Evolutionary conservation across 1,140 invertebrate genomes (phyloP).

Genomic region (Calephelis virginiensis): DNA sequence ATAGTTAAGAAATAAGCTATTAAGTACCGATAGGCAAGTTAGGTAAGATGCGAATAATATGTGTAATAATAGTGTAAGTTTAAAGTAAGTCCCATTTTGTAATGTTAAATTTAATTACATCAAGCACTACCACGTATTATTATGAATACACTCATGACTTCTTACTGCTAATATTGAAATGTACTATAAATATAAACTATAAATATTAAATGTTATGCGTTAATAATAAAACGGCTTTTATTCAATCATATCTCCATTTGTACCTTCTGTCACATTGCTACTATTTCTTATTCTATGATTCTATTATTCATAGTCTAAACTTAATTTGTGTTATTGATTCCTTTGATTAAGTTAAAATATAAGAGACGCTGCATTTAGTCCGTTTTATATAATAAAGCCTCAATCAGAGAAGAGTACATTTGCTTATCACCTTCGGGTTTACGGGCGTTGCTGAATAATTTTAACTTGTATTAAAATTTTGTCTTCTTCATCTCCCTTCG

Average conservation of each 20-base stretch:
- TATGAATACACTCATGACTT: conserved; percentile 73
- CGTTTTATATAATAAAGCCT: too few relatives aligned
- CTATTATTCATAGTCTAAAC: too few relatives aligned
- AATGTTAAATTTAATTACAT: conserved; percentile 67
- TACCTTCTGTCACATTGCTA: too few relatives aligned
- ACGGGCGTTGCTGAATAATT: too few relatives aligned
- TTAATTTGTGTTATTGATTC: too few relatives aligned
- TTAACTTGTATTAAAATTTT: too few relatives aligned
- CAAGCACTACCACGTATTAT: conserved; percentile 69
- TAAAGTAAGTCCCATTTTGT: conserved; percentile 71
- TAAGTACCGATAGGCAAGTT: conserved; percentile 39
- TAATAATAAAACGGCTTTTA: conserved; percentile 74
- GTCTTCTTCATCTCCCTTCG: too few relatives aligned
- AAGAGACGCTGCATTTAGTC: too few relatives aligned
- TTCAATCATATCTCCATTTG: conserved; percentile 24
- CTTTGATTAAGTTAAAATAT: too few relatives aligned
- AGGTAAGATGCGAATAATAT: conserved; percentile 54
- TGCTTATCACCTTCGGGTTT: too few relatives aligned
- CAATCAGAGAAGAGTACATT: too few relatives aligned
- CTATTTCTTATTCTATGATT: too few relatives aligned
- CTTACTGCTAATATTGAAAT: conserved; percentile 78
- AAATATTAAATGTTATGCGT: conserved; percentile 80
- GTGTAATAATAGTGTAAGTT: conserved; percentile 49
- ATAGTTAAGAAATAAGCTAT: conserved; percentile 48
- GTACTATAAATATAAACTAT: conserved; percentile 79